These are phyloP conservation scores for Peromyscus californicus DNA, from an alignment of 2,113 vertebrate species.

Conservation along the genomic window DNA sequence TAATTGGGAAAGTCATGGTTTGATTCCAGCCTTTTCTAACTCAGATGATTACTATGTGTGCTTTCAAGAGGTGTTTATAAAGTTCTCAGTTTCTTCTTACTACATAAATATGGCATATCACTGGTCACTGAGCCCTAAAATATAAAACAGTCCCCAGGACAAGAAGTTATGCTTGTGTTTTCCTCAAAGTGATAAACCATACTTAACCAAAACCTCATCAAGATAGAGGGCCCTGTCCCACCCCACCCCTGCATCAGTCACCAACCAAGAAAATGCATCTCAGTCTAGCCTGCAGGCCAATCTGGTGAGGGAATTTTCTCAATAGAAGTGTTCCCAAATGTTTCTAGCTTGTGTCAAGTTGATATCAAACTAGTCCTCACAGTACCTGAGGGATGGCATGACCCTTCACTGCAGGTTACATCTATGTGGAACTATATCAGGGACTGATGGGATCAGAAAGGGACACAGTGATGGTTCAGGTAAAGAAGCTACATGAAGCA, in stretches of 20 bases:
- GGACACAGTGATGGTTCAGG: background rate
- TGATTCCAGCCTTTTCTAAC: background rate
- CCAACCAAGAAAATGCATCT: background rate
- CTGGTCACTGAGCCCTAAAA: background rate
- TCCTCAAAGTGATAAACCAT: background rate
- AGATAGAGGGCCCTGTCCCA: background rate
- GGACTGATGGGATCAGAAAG: background rate
- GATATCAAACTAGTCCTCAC: background rate
- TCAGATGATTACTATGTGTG: background rate
- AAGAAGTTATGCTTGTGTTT: background rate
- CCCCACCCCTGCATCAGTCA: background rate
- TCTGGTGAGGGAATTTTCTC: background rate
- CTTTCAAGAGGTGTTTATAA: background rate
- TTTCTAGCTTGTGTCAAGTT: background rate
- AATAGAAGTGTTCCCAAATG: background rate
- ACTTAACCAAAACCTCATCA: background rate
- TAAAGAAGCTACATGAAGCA: background rate
- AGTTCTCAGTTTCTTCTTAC: background rate
- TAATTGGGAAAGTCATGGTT: background rate
- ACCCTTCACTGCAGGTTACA: background rate
- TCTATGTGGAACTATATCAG: background rate
- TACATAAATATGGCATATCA: accelerated
- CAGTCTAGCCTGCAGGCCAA: background rate
- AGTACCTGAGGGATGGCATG: background rate
- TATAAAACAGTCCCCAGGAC: background rate